Evolutionary conservation across 1,140 invertebrate genomes (phyloP).

Genomic region (Brachionus angularis): DNA sequence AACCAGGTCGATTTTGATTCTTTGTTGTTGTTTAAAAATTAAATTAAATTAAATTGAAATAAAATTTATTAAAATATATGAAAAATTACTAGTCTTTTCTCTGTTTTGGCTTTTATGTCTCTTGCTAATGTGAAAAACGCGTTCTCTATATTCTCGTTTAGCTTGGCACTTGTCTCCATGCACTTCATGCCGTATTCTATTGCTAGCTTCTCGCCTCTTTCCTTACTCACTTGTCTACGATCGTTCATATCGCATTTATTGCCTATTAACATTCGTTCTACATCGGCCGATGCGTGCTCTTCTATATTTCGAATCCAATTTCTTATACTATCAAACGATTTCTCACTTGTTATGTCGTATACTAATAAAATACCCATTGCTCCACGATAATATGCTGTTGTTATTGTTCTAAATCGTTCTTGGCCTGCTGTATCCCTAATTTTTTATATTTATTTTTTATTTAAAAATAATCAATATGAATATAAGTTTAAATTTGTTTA

Average conservation of each 20-base stretch:
- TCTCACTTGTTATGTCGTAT: constrained; percentile 66
- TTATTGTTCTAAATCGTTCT: constrained; percentile 90
- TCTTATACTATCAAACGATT: constrained; percentile 96
- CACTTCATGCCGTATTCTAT: constrained; percentile 93
- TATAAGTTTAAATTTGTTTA: no score
- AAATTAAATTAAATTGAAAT: neutral
- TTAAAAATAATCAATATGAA: constrained; percentile 47
- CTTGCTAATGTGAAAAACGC: constrained; percentile 67
- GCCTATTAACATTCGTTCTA: constrained; percentile 98
- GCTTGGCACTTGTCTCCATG: constrained; percentile 98
- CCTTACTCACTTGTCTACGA: constrained; percentile 83
- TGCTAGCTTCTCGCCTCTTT: constrained; percentile 85
- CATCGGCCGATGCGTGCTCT: constrained; percentile 98
- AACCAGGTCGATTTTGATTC: constrained; percentile 32
- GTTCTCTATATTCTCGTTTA: constrained; percentile 62
- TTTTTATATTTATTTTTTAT: constrained; percentile 89
- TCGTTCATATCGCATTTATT: constrained; percentile 99
- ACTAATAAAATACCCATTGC: constrained; percentile 67
- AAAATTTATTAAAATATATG: neutral
- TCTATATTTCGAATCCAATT: constrained; percentile 98
- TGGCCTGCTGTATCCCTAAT: constrained; percentile 62
- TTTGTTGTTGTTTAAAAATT: no score
- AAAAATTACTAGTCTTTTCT: constrained; percentile 38
- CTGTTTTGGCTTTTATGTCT: constrained; percentile 37
- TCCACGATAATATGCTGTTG: constrained; percentile 91